Evolutionary conservation across 2,888 invertebrate genomes (phyloP).

Genomic region (Isoperla grammatica): DNA sequence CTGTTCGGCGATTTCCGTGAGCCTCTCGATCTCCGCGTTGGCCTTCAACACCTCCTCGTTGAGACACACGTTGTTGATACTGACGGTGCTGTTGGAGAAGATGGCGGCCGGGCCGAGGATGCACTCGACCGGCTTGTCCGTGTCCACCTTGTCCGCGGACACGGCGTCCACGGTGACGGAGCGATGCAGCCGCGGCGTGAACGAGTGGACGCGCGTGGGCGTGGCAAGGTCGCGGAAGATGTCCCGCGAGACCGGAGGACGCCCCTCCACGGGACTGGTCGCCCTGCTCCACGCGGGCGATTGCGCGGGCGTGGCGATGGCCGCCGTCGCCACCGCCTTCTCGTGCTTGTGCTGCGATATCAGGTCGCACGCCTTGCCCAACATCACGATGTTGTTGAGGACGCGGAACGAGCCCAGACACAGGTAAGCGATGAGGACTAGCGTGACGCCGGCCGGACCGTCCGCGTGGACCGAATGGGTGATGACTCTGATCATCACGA

Average conservation of each 20-base stretch:
- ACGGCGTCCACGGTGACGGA: conserved; percentile 30
- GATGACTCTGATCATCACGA: conserved; percentile 85
- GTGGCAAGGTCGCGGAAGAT: conserved; percentile 14
- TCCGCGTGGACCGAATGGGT: conserved; percentile 73
- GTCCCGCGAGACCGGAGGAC: conserved; percentile 16
- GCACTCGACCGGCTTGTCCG: conserved; percentile 35
- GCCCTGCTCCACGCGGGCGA: conserved; percentile 24
- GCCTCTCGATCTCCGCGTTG: conserved; percentile 40
- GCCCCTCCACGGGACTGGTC: conserved; percentile 25
- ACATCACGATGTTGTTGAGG: conserved; percentile 79
- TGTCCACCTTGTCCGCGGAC: conserved; percentile 34
- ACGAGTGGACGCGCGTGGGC: background rate
- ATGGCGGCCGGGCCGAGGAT: conserved; percentile 68
- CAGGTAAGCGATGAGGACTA: conserved; percentile 69
- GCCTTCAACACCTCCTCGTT: conserved; percentile 66
- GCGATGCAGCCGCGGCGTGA: conserved; percentile 20
- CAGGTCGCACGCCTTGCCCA: conserved; percentile 85
- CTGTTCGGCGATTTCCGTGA: conserved; percentile 37
- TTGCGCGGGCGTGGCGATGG: background rate
- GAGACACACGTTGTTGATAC: conserved; percentile 66
- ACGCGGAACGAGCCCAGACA: conserved; percentile 70
- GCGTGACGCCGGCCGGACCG: conserved; percentile 62
- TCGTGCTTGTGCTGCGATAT: conserved; percentile 61
- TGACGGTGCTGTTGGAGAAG: conserved; percentile 77
- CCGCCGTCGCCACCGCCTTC: background rate